These are phyloP conservation scores for Caretta caretta DNA, from an alignment of 2,113 vertebrate genomes.

Conservation along the genomic window DNA sequence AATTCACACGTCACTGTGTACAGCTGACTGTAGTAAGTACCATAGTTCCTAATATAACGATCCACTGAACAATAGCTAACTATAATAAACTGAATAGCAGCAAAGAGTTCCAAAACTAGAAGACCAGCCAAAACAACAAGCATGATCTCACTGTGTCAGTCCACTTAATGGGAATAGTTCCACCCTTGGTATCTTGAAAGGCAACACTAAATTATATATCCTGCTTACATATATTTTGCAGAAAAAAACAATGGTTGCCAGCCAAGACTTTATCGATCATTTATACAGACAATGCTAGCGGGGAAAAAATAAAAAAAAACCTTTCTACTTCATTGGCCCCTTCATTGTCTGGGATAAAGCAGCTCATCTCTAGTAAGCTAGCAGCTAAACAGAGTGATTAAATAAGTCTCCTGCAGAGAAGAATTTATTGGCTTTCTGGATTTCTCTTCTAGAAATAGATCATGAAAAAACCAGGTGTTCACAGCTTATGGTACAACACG, in stretches of 20 bases:
- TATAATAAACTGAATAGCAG: rapidly evolving
- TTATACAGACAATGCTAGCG: background rate
- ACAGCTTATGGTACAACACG: rapidly evolving
- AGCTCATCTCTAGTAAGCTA: background rate
- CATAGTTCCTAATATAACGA: background rate
- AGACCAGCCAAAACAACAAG: background rate
- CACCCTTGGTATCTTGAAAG: background rate
- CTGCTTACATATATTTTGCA: background rate
- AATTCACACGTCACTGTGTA: rapidly evolving
- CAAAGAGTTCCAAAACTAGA: background rate
- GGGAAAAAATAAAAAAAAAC: background rate
- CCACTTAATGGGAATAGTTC: background rate
- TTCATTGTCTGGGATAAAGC: background rate
- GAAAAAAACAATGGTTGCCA: background rate
- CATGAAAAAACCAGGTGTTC: rapidly evolving
- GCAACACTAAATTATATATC: background rate
- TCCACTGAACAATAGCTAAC: background rate
- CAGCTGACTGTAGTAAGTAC: background rate
- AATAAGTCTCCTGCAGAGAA: background rate
- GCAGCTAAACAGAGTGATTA: background rate
- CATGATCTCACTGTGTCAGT: background rate
- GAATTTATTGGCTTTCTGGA: background rate
- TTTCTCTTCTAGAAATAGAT: background rate
- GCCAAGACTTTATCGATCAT: background rate
- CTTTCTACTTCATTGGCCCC: background rate